These are phyloP conservation scores for Argynnis bischoffii DNA, from an alignment of 2,888 invertebrate genomes.

Conservation along the genomic window DNA sequence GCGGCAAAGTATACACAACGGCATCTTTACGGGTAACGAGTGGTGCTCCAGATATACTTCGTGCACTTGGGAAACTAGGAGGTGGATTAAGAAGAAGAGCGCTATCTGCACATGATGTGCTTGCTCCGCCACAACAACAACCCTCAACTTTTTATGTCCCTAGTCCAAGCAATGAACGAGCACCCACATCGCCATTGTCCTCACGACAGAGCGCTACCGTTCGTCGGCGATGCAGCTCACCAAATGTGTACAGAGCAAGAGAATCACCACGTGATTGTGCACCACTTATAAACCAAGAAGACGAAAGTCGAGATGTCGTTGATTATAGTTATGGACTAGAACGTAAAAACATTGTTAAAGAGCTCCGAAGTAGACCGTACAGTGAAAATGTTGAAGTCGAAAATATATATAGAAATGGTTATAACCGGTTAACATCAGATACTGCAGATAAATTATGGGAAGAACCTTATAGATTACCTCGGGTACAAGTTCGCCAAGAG, in stretches of 20 bases:
- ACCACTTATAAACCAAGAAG: constrained; percentile 64
- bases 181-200: constrained; percentile 71
- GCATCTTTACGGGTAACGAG: constrained; percentile 76
- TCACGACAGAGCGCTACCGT: constrained; percentile 65
- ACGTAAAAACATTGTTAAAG: constrained; percentile 60
- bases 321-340: constrained; percentile 66
- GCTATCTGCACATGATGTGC: constrained; percentile 86
- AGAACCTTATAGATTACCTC: constrained; percentile 71
- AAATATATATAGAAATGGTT: constrained; percentile 68
- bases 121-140: constrained; percentile 80
- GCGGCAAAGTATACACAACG: constrained; percentile 78
- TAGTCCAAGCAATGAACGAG: constrained; percentile 78
- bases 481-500: constrained; percentile 69
- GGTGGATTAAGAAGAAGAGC: constrained; percentile 86
- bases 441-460: constrained; percentile 68
- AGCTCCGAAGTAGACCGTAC: constrained; percentile 67
- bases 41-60: constrained; percentile 85
- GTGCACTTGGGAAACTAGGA: constrained; percentile 87
- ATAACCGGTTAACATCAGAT: constrained; percentile 61
- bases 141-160: constrained; percentile 88
- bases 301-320: constrained; percentile 70
- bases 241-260: constrained; percentile 70
- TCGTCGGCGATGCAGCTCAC: constrained; percentile 72
- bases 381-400: constrained; percentile 77
- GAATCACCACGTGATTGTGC: constrained; percentile 61